A percentile compares a stretch with the other conserved stretches of the same genome.
Conservation (phyloP, 2,797 vertebrate genomes). For the Liparis tanakae region DNA sequence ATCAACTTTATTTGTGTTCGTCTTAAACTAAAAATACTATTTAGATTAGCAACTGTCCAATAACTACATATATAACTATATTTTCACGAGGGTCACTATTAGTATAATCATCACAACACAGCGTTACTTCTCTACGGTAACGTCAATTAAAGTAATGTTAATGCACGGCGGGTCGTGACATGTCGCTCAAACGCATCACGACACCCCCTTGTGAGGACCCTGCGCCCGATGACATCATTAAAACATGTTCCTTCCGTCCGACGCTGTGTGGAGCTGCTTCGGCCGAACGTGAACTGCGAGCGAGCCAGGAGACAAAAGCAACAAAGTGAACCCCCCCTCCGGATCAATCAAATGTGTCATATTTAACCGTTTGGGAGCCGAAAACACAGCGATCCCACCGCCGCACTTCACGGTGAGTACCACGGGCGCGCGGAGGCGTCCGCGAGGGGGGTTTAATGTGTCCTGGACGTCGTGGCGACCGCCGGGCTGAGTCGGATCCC, state of each 20-base stretch:
- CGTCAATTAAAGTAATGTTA: neutral
- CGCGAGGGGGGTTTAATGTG: neutral
- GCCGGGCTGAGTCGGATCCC: slow-evolving; percentile 80
- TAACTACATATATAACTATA: neutral
- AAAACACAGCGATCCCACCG: slow-evolving; percentile 57
- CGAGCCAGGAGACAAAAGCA: slow-evolving; percentile 88
- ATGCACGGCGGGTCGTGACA: slow-evolving; percentile 4
- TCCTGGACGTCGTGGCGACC: slow-evolving; percentile 60
- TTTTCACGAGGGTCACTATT: neutral
- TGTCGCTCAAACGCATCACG: neutral
- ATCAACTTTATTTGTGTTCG: neutral
- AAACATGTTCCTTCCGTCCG: slow-evolving; percentile 84
- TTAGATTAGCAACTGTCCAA: neutral
- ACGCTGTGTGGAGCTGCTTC: slow-evolving; percentile 84
- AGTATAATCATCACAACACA: neutral
- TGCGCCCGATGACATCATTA: slow-evolving; percentile 82
- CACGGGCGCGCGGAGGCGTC: neutral
- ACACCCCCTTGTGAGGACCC: slow-evolving; percentile 43
- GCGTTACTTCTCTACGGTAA: neutral
- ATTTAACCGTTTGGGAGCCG: slow-evolving; percentile 83
- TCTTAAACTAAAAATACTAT: neutral
- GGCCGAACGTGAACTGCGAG: slow-evolving; percentile 74
- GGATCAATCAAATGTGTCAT: slow-evolving; percentile 84
- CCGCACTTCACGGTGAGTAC: slow-evolving; percentile 72
- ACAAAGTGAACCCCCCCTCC: slow-evolving; percentile 82